These are phyloP conservation scores for Acropternis orthonyx DNA, from an alignment of 2,797 vertebrate species.

Conservation along the genomic window DNA sequence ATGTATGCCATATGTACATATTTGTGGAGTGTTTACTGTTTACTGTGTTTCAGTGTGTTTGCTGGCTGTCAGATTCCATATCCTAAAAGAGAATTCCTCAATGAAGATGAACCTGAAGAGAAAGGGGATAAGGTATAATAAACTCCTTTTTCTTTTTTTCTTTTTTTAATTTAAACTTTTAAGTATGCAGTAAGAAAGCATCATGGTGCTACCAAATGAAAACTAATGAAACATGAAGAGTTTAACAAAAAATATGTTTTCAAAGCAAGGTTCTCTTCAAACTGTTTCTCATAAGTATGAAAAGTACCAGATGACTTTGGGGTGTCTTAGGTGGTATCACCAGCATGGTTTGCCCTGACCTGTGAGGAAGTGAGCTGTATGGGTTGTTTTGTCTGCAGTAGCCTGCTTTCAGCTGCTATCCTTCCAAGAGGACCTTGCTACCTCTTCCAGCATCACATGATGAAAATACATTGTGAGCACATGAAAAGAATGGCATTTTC, in stretches of 20 bases:
- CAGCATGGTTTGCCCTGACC: not conserved
- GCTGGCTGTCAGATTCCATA: constrained; percentile 98
- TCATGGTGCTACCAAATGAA: not conserved
- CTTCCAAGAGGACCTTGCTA: not conserved
- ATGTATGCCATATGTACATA: not conserved
- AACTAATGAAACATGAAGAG: not conserved
- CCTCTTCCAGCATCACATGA: not conserved
- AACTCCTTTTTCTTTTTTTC: not conserved
- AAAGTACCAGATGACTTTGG: not conserved
- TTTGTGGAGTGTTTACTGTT: constrained; percentile 8
- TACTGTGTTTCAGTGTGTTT: constrained; percentile 86
- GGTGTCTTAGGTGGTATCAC: not conserved
- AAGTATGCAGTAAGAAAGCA: not conserved
- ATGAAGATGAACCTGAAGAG: constrained; percentile 96
- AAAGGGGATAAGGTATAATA: constrained; percentile 92
- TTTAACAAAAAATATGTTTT: not conserved
- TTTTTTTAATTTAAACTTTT: not conserved
- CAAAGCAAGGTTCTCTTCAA: not conserved
- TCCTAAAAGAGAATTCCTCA: constrained; percentile 96
- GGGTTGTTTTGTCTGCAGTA: not conserved
- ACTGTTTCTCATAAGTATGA: not conserved
- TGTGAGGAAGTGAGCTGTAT: not conserved
- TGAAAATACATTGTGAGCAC: not conserved
- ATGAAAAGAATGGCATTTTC: constrained; percentile 15
- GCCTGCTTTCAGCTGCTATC: not conserved